These are phyloP conservation scores for Onychomys torridus DNA, from an alignment of 2,797 vertebrate genomes.

Conservation along the genomic window DNA sequence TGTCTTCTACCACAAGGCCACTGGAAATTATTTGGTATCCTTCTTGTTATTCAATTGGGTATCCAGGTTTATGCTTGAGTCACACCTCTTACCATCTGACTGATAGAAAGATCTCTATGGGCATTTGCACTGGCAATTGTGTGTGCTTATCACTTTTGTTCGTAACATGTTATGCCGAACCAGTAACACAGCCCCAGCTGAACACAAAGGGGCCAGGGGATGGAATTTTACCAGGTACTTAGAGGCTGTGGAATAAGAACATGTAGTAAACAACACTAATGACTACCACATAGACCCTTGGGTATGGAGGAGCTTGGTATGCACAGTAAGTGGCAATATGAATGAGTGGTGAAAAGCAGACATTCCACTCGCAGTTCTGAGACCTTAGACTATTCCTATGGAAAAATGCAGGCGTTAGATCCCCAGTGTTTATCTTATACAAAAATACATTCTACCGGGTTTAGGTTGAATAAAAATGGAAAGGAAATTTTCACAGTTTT, in stretches of 20 bases:
- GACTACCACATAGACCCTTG: neutral
- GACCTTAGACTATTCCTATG: neutral
- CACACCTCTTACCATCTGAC: neutral
- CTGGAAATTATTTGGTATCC: neutral
- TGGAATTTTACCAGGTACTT: neutral
- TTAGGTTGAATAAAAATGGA: conserved; percentile 18
- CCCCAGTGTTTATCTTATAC: neutral
- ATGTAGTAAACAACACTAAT: neutral
- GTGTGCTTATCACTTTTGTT: neutral
- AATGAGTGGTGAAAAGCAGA: neutral
- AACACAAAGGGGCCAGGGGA: neutral
- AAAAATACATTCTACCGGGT: conserved; percentile 3
- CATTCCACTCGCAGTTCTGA: neutral
- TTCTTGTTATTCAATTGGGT: neutral
- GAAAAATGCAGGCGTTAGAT: conserved; percentile 10
- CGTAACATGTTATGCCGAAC: neutral
- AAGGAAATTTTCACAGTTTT: neutral
- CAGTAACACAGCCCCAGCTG: neutral
- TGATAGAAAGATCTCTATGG: neutral
- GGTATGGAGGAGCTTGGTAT: neutral
- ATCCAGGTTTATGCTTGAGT: neutral
- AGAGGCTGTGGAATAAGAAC: neutral
- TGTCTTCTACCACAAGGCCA: neutral
- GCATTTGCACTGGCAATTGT: neutral
- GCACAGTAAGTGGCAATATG: neutral